Conservation (phyloP, 2,113 vertebrate species). For the Esox niger region DNA sequence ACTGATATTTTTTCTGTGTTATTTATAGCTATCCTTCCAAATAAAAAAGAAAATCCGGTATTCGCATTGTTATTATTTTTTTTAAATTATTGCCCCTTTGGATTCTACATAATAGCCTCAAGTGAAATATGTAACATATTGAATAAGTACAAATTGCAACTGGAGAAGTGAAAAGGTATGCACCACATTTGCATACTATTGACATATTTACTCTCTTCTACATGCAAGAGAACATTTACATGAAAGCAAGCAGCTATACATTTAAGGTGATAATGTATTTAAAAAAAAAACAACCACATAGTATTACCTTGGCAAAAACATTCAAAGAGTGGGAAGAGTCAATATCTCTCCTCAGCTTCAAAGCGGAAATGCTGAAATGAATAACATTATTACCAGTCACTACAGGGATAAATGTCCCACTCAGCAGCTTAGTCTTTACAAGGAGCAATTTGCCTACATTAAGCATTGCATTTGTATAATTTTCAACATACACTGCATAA, state of each 20-base stretch:
- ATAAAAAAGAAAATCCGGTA: neutral
- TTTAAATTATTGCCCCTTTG: constrained; percentile 27
- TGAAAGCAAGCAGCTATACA: constrained; percentile 18
- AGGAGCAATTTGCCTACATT: constrained; percentile 66
- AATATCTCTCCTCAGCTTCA: constrained; percentile 62
- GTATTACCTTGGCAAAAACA: constrained; percentile 57
- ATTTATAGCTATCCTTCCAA: neutral
- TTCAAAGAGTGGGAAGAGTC: constrained; percentile 57
- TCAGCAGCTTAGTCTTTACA: constrained; percentile 63
- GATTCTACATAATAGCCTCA: constrained; percentile 44
- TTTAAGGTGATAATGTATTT: constrained; percentile 32
- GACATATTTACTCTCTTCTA: neutral
- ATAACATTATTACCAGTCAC: constrained; percentile 71
- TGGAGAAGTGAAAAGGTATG: constrained; percentile 25
- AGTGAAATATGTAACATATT: constrained; percentile 50
- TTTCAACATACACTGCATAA: too few relatives aligned
- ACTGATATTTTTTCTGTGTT: neutral
- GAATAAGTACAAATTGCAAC: constrained; percentile 50
- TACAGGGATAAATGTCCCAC: constrained; percentile 67
- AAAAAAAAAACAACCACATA: constrained; percentile 38
- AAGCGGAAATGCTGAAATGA: constrained; percentile 64
- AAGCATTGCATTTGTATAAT: neutral
- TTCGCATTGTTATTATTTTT: neutral
- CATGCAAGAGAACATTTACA: constrained; percentile 18
- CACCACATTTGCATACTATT: constrained; percentile 41